These are phyloP conservation scores for Nasonia vitripennis DNA, from an alignment of 1,140 invertebrate genomes.

Conservation along the genomic window DNA sequence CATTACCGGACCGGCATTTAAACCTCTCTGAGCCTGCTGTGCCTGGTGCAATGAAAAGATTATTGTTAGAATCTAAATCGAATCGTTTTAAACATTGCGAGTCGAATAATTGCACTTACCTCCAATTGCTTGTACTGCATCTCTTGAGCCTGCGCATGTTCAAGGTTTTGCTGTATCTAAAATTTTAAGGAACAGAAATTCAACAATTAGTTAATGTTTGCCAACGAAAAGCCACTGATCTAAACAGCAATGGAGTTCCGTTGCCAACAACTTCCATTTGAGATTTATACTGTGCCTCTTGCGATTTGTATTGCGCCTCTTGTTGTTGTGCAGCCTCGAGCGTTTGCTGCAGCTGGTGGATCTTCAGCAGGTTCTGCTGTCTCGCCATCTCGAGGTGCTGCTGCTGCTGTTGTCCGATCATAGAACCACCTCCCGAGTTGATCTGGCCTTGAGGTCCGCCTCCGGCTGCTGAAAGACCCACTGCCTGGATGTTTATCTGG, in stretches of 20 bases:
- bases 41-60: conserved; percentile 55
- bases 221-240: conserved; percentile 33
- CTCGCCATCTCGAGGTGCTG: conserved; percentile 78
- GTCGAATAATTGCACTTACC: conserved; percentile 70
- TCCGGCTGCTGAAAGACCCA: conserved; percentile 25
- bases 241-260: conserved; percentile 44
- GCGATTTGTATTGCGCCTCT: conserved; percentile 84
- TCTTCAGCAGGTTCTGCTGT: conserved; percentile 82
- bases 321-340: conserved; percentile 85
- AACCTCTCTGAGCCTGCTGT: conserved; percentile 71
- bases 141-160: conserved; percentile 86
- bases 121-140: conserved; percentile 85
- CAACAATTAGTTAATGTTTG: conserved; percentile 9
- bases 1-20: conserved; percentile 68
- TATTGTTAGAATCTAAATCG: neutral
- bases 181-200: conserved; percentile 43
- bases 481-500: conserved; percentile 73
- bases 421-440: conserved; percentile 34
- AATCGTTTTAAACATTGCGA: neutral
- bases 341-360: conserved; percentile 82
- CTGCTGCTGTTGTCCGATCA: conserved; percentile 65
- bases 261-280: conserved; percentile 55
- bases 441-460: conserved; percentile 45
- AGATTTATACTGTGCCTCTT: conserved; percentile 76
- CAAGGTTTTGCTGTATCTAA: conserved; percentile 83